Evolutionary conservation across 2,888 invertebrate genomes (phyloP).

Genomic region (Nasonovia ribisnigri): DNA sequence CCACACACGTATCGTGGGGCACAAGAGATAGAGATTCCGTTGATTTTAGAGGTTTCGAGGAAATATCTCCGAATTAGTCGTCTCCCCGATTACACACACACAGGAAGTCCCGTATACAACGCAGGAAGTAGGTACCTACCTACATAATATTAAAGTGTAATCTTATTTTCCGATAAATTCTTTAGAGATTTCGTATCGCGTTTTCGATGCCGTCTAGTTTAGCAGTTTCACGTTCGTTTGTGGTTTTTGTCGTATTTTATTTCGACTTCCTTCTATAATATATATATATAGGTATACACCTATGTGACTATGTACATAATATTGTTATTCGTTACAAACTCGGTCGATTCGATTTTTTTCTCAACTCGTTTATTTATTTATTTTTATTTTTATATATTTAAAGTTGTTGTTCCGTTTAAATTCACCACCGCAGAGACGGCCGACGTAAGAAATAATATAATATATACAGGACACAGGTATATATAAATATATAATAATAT

Average conservation of each 20-base stretch:
- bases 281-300: background rate
- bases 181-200: background rate
- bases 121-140: background rate
- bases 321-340: background rate
- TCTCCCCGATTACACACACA: background rate
- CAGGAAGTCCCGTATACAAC: background rate
- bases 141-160: background rate
- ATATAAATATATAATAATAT: background rate
- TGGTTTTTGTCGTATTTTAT: background rate
- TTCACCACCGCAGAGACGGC: background rate
- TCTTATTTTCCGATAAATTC: background rate
- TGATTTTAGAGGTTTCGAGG: background rate
- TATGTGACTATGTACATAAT: background rate
- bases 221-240: background rate
- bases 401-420: constrained; percentile 27
- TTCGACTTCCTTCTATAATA: background rate
- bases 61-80: constrained; percentile 13
- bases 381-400: background rate
- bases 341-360: background rate
- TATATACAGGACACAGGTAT: background rate
- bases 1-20: background rate
- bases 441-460: background rate
- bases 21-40: background rate
- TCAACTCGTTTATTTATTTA: background rate
- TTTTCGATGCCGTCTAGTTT: background rate